Evolutionary conservation across 2,113 vertebrate species (phyloP).

Genomic region (Cettia cetti): DNA sequence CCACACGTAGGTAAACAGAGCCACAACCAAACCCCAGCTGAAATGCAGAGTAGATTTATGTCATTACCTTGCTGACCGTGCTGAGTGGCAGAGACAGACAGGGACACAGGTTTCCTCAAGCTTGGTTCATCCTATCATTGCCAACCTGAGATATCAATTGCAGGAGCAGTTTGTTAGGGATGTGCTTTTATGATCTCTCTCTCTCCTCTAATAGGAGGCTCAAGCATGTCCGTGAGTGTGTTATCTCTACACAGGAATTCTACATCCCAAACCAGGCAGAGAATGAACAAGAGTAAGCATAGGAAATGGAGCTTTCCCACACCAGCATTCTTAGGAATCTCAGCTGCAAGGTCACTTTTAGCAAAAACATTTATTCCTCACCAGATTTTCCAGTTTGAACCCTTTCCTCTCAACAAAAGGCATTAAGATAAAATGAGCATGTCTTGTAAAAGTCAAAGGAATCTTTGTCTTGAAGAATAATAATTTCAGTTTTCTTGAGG

Average conservation of each 20-base stretch:
- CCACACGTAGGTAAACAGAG: background rate
- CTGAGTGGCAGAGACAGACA: background rate
- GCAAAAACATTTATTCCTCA: background rate
- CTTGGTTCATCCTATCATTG: background rate
- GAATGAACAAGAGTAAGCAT: background rate
- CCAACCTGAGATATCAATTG: rapidly evolving
- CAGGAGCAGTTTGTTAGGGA: rapidly evolving
- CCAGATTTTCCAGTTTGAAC: background rate
- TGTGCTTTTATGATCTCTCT: background rate
- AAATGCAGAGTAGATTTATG: background rate
- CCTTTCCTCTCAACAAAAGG: background rate
- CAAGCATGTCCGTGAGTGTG: background rate
- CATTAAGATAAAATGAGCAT: background rate
- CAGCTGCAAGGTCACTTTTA: background rate
- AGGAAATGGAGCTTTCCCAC: background rate
- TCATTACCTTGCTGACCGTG: too few species aligned
- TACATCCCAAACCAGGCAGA: background rate
- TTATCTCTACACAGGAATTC: background rate
- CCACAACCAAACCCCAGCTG: background rate
- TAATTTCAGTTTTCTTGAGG: background rate
- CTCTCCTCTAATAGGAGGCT: background rate
- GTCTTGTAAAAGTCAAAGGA: background rate
- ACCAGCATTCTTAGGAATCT: background rate
- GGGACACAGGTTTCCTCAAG: background rate
- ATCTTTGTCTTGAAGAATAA: background rate